Evolutionary conservation across 2,888 invertebrate genomes (phyloP).

Genomic region (Drosophila recens): DNA sequence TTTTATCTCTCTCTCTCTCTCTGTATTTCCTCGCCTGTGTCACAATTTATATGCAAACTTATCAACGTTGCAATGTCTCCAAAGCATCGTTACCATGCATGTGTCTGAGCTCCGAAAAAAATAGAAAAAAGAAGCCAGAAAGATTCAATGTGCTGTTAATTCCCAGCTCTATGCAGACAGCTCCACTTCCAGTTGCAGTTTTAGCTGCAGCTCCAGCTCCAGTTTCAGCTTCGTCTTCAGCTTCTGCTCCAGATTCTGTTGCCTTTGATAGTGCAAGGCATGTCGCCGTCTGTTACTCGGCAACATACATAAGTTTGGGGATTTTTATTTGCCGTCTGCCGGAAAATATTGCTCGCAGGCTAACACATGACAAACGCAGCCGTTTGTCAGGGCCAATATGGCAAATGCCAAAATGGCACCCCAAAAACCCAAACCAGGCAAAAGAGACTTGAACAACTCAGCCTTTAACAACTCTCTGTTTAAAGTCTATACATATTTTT

Average conservation of each 20-base stretch:
- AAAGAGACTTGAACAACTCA: background rate
- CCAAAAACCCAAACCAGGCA: background rate
- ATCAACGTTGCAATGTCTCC: conserved; percentile 77
- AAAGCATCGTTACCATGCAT: conserved; percentile 75
- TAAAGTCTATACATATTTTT: conserved; percentile 53
- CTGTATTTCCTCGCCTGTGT: conserved; percentile 53
- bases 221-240: background rate
- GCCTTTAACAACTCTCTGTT: conserved; percentile 40
- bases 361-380: conserved; percentile 81
- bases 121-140: conserved; percentile 22
- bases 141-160: conserved; percentile 75
- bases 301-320: conserved; percentile 82
- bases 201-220: conserved; percentile 9
- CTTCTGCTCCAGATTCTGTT: conserved; percentile 11
- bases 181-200: conserved; percentile 25
- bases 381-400: conserved; percentile 75
- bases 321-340: conserved; percentile 80
- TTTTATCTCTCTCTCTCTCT: background rate
- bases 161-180: conserved; percentile 61
- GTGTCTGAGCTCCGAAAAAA: conserved; percentile 36
- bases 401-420: conserved; percentile 17
- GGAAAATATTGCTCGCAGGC: conserved; percentile 78
- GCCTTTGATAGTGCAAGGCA: conserved; percentile 40
- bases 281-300: conserved; percentile 54
- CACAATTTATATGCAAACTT: conserved; percentile 81